Conservation (phyloP, 64 coral and sea anemone genomes). For the Hydrozoanthus tunicans region DNA sequence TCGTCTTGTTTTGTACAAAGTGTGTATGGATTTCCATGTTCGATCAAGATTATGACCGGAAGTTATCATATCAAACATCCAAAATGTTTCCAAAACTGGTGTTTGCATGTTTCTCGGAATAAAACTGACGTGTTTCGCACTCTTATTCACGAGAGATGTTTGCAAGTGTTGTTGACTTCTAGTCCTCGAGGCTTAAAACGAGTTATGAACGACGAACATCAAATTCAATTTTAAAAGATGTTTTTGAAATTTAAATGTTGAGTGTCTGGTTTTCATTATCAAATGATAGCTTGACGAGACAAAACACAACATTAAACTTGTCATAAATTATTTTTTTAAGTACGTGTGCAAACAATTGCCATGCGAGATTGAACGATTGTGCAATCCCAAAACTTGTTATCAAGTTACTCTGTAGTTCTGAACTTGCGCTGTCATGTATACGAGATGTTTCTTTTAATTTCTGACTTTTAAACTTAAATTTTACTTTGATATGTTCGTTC, state of each 20-base stretch:
- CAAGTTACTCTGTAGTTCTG: no score
- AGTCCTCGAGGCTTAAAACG: neutral
- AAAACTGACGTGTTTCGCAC: neutral
- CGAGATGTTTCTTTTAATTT: no score
- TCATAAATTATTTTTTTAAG: no score
- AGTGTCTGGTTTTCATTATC: neutral
- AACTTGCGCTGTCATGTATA: no score
- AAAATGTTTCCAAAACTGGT: neutral
- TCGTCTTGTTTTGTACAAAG: neutral
- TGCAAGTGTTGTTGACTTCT: neutral
- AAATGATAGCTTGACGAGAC: neutral
- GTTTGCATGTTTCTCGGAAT: neutral
- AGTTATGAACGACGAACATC: neutral
- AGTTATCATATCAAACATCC: neutral
- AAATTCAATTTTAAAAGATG: neutral
- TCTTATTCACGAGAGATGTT: neutral
- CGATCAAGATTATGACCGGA: neutral
- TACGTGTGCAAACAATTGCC: no score
- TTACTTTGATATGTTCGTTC: no score
- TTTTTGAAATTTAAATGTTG: neutral
- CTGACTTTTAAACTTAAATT: no score
- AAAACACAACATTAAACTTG: neutral
- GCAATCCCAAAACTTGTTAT: no score
- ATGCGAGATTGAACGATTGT: no score
- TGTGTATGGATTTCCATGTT: constrained; percentile 1